These are phyloP conservation scores for Ictidomys tridecemlineatus DNA, from an alignment of 2,113 vertebrate species.

Conservation along the genomic window DNA sequence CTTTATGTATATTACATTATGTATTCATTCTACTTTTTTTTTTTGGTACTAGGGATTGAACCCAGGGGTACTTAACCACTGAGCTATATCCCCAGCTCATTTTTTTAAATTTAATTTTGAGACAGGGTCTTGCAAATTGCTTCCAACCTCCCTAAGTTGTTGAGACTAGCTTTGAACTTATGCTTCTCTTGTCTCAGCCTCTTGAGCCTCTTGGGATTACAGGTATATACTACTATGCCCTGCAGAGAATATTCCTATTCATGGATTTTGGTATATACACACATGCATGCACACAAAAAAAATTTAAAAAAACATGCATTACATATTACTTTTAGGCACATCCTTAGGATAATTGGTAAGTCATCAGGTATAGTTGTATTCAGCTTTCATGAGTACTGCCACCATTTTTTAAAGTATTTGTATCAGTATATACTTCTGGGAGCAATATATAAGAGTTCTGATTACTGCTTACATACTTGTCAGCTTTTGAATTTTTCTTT, in stretches of 20 bases:
- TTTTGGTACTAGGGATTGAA: too few relatives aligned
- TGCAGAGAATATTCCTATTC: neutral
- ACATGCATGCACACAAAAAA: neutral
- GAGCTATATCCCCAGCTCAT: too few relatives aligned
- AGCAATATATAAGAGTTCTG: neutral
- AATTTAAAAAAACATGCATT: too few relatives aligned
- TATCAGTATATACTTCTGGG: neutral
- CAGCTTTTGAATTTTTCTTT: constrained; percentile 45
- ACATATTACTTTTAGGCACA: neutral
- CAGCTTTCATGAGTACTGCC: neutral
- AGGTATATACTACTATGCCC: too few relatives aligned
- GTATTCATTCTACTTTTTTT: constrained; percentile 14
- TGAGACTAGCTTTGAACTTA: too few relatives aligned
- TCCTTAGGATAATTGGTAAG: neutral
- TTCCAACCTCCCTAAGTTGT: too few relatives aligned
- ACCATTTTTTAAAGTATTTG: neutral
- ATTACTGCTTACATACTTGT: neutral
- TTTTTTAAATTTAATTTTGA: too few relatives aligned
- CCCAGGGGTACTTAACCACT: too few relatives aligned
- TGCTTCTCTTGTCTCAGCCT: too few relatives aligned
- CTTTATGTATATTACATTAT: neutral
- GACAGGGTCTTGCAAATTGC: too few relatives aligned
- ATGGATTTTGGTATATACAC: neutral
- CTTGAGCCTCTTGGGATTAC: too few relatives aligned
- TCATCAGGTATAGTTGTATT: neutral